Evolutionary conservation across 2,888 invertebrate species (phyloP).

Genomic region (Exocentrus adspersus): DNA sequence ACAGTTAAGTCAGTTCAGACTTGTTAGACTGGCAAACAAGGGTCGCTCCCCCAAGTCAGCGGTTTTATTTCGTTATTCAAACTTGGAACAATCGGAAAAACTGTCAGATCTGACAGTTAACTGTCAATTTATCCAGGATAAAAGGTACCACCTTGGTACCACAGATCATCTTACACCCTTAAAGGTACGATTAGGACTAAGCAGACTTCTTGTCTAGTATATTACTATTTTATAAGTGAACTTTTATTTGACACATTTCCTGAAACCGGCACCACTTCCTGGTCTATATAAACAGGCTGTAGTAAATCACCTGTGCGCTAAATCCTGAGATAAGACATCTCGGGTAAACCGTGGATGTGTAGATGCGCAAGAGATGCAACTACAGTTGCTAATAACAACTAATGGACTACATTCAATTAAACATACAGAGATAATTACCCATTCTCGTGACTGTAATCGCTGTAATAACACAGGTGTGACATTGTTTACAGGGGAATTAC

Average conservation of each 20-base stretch:
- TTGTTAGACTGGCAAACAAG: too few species aligned
- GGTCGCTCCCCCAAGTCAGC: too few species aligned
- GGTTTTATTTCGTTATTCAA: too few species aligned
- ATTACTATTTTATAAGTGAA: too few species aligned
- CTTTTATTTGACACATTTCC: too few species aligned
- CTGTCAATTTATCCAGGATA: too few species aligned
- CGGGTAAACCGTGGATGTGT: background rate
- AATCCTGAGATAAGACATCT: background rate
- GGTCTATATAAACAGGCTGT: background rate
- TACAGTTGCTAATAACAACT: constrained; percentile 2
- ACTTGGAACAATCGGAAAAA: too few species aligned
- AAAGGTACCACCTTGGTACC: too few species aligned
- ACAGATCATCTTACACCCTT: too few species aligned
- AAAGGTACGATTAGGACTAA: too few species aligned
- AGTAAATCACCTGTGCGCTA: background rate
- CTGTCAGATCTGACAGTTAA: too few species aligned
- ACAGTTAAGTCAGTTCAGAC: background rate
- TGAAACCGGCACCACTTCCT: background rate
- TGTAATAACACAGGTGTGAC: constrained; percentile 10
- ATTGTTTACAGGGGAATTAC: constrained; percentile 1
- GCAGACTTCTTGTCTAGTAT: too few species aligned
- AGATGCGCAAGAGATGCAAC: background rate
- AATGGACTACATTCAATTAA: constrained; percentile 16
- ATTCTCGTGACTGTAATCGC: constrained; percentile 11
- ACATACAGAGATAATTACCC: constrained; percentile 15